These are phyloP conservation scores for Beaufortia kweichowensis DNA, from an alignment of 2,113 vertebrate genomes.

Conservation along the genomic window DNA sequence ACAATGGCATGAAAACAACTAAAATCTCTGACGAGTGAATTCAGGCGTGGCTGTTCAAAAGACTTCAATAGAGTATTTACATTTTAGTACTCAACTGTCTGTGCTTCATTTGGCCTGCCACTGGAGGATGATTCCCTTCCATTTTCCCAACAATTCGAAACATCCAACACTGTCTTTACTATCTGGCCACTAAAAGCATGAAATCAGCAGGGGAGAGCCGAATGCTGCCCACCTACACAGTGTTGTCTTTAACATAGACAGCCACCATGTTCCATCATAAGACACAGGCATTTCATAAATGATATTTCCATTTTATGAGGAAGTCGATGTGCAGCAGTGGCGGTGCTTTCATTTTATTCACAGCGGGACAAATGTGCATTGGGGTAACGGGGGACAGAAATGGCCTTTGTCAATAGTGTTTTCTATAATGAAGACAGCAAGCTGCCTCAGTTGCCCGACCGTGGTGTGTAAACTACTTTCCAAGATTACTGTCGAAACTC, in stretches of 20 bases:
- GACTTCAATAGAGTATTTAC: neutral
- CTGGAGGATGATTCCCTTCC: constrained; percentile 32
- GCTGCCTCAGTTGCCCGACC: constrained; percentile 32
- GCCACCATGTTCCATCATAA: neutral
- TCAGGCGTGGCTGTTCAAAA: neutral
- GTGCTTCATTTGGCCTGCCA: constrained; percentile 19
- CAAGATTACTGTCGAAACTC: constrained; percentile 64
- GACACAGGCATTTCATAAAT: neutral
- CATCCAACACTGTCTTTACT: constrained; percentile 28
- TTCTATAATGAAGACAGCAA: constrained; percentile 26
- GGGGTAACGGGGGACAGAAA: constrained; percentile 26
- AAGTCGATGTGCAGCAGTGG: neutral
- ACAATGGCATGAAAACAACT: neutral
- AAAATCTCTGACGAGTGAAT: neutral
- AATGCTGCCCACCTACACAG: constrained; percentile 33
- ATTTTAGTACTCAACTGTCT: constrained; percentile 26
- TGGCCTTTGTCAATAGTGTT: constrained; percentile 17
- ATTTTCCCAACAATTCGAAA: constrained; percentile 52
- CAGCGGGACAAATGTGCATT: constrained; percentile 17
- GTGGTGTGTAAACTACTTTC: constrained; percentile 52
- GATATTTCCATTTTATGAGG: constrained; percentile 29
- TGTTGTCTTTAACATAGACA: neutral
- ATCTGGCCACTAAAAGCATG: constrained; percentile 44
- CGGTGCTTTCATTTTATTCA: constrained; percentile 29
- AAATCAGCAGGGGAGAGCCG: constrained; percentile 42